Evolutionary conservation across 1,140 invertebrate species (phyloP).

Genomic region (Galleria mellonella): DNA sequence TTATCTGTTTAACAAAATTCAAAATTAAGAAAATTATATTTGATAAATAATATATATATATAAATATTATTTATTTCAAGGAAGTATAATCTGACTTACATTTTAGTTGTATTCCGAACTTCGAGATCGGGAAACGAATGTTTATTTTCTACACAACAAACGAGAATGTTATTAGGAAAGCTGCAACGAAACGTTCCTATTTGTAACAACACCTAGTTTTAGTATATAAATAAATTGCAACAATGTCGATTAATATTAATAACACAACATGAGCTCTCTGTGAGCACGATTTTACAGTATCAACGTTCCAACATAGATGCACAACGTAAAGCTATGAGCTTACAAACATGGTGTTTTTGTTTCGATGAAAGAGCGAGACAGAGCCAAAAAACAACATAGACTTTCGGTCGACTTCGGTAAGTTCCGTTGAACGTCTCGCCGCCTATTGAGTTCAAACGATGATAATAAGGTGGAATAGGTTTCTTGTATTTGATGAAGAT

Average conservation of each 20-base stretch:
- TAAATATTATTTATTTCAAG: too few relatives aligned
- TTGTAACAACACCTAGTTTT: constrained; percentile 1
- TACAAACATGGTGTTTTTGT: constrained; percentile 48
- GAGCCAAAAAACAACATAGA: constrained; percentile 50
- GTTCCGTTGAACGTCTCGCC: constrained; percentile 32
- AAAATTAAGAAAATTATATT: too few relatives aligned
- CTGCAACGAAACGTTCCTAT: background rate
- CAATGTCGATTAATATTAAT: constrained; percentile 40
- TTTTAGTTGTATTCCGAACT: too few relatives aligned
- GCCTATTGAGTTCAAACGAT: constrained; percentile 32
- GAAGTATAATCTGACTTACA: too few relatives aligned
- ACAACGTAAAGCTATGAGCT: constrained; percentile 33
- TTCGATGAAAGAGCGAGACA: constrained; percentile 43
- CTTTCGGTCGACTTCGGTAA: constrained; percentile 49
- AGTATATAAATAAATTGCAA: constrained; percentile 39
- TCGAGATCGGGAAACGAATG: too few relatives aligned
- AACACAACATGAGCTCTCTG: constrained; percentile 10
- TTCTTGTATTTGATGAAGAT: too few relatives aligned
- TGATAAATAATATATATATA: too few relatives aligned
- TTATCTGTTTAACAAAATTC: too few relatives aligned
- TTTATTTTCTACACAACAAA: too few relatives aligned
- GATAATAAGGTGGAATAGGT: constrained; percentile 31
- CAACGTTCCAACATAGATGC: constrained; percentile 3
- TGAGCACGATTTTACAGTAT: constrained; percentile 22
- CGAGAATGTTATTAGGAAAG: too few relatives aligned